phyloP scores from a whole-genome alignment of 2,888 invertebrate genomes.

The Plutella xylostella region DNA sequence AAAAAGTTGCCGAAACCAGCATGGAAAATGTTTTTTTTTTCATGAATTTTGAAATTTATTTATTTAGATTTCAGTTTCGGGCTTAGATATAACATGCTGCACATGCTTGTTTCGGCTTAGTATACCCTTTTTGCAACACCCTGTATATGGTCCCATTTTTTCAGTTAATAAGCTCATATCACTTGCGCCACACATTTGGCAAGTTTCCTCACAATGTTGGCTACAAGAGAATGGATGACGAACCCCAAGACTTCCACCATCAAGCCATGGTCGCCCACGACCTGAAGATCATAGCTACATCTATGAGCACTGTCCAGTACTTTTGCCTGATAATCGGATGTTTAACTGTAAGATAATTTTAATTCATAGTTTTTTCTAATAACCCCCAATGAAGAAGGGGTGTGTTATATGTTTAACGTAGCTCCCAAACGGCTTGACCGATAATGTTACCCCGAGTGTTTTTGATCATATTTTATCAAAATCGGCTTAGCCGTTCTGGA shows the following conservation, averaged over 20 bases:
- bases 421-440: too few species aligned
- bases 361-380: too few species aligned
- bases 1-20: too few species aligned
- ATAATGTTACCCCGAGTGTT: too few species aligned
- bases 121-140: too few species aligned
- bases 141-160: background rate
- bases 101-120: too few species aligned
- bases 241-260: background rate
- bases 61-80: background rate
- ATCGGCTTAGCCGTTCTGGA: too few species aligned
- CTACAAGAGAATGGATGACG: background rate
- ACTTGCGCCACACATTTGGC: background rate
- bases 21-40: too few species aligned
- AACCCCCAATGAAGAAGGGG: too few species aligned
- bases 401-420: too few species aligned
- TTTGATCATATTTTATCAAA: too few species aligned
- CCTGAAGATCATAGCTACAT: conserved; percentile 43
- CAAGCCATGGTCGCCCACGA: conserved; percentile 38
- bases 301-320: conserved; percentile 45
- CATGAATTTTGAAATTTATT: background rate
- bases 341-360: conserved; percentile 31
- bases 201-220: background rate
- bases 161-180: background rate
- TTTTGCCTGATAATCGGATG: conserved; percentile 42
- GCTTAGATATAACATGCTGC: background rate